Evolutionary conservation across 2,797 vertebrate genomes (phyloP).

Genomic region (Adelosebastes latens): DNA sequence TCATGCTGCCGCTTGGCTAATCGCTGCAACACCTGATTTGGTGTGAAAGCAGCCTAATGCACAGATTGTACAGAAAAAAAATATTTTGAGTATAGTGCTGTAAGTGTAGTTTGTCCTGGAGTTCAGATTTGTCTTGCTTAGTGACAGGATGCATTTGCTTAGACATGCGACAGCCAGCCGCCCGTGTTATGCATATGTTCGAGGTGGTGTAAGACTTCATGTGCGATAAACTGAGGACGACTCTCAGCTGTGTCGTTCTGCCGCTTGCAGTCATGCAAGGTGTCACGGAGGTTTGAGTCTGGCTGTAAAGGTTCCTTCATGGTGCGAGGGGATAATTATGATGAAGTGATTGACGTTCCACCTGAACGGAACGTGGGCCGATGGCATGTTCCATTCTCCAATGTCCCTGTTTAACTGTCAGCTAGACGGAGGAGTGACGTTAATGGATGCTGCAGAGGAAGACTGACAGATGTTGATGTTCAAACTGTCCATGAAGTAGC

Average conservation of each 20-base stretch:
- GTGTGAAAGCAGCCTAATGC: background rate
- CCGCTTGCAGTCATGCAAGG: background rate
- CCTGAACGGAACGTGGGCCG: constrained; percentile 37
- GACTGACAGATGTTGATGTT: constrained; percentile 68
- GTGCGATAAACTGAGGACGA: constrained; percentile 12
- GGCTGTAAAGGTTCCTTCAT: constrained; percentile 1
- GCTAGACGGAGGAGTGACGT: constrained; percentile 49
- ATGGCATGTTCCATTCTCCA: constrained; percentile 31
- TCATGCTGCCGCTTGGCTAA: too few relatives aligned
- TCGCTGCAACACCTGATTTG: background rate
- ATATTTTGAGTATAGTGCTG: background rate
- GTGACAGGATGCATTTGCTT: constrained; percentile 38
- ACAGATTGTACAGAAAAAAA: background rate
- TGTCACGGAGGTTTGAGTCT: background rate
- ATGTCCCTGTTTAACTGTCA: constrained; percentile 54
- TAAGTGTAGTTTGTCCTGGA: constrained; percentile 8
- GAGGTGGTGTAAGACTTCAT: constrained; percentile 11
- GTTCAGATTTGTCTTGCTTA: constrained; percentile 18
- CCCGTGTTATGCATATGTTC: constrained; percentile 23
- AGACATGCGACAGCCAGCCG: constrained; percentile 3
- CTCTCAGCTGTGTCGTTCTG: constrained; percentile 16
- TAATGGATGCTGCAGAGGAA: constrained; percentile 62
- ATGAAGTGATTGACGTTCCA: constrained; percentile 57
- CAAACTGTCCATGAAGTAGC: constrained; percentile 51
- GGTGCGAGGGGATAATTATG: constrained; percentile 36